Conservation (phyloP, 2,797 vertebrate genomes). For the Glyptemys insculpta region DNA sequence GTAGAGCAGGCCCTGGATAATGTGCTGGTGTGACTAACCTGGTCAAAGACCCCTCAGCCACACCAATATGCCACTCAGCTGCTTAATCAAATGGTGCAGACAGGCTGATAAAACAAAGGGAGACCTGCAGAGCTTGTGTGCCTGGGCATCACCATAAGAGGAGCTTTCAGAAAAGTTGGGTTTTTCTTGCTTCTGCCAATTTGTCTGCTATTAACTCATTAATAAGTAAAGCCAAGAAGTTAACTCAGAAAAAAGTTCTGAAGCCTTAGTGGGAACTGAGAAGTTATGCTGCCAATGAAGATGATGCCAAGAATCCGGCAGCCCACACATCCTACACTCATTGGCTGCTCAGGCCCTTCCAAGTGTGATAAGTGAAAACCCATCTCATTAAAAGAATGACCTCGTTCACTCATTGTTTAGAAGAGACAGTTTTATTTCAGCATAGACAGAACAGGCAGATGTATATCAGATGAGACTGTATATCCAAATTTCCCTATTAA, state of each 20-base stretch:
- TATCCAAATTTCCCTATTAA: background rate
- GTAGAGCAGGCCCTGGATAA: background rate
- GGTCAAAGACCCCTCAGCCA: background rate
- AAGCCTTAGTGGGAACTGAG: background rate
- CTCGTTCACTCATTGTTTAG: rapidly evolving
- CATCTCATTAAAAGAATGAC: background rate
- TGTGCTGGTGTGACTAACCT: background rate
- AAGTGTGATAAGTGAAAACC: rapidly evolving
- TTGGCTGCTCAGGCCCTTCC: background rate
- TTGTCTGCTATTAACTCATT: background rate
- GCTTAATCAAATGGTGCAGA: background rate
- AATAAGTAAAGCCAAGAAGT: background rate
- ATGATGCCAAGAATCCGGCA: rapidly evolving
- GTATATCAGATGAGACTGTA: background rate
- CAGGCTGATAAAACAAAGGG: background rate
- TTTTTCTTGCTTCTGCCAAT: background rate
- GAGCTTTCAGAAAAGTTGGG: rapidly evolving
- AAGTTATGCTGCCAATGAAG: background rate
- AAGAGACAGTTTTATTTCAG: background rate
- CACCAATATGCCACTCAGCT: background rate
- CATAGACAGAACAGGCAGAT: background rate
- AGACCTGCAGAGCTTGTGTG: background rate
- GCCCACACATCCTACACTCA: rapidly evolving
- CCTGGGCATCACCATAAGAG: background rate
- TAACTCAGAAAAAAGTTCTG: background rate